Evolutionary conservation across 2,113 vertebrate species (phyloP).

Genomic region (Myxocyprinus asiaticus): DNA sequence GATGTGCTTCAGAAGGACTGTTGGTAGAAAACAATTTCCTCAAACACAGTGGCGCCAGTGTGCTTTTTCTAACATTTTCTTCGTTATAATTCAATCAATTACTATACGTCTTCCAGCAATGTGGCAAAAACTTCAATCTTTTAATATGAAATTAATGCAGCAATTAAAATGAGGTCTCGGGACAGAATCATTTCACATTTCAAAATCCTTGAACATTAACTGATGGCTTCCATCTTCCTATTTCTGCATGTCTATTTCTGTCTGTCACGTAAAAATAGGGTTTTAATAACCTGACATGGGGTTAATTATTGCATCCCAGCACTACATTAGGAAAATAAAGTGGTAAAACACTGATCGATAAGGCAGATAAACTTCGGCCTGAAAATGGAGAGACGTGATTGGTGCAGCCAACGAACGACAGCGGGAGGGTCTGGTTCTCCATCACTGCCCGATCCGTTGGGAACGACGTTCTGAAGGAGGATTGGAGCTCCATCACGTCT

Average conservation of each 20-base stretch:
- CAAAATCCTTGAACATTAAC: conserved; percentile 58
- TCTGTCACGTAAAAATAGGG: conserved; percentile 79
- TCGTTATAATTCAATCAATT: conserved; percentile 32
- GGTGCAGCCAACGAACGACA: conserved; percentile 49
- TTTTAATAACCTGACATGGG: conserved; percentile 74
- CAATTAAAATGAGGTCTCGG: conserved; percentile 15
- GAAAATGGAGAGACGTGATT: conserved; percentile 60
- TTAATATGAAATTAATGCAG: conserved; percentile 30
- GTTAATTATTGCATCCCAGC: conserved; percentile 73
- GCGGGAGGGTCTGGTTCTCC: conserved; percentile 63
- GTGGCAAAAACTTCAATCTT: conserved; percentile 16
- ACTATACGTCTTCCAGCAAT: conserved; percentile 13
- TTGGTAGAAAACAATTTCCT: background rate
- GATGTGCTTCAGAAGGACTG: too few relatives aligned
- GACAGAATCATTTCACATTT: conserved; percentile 33
- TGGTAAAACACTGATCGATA: conserved; percentile 74
- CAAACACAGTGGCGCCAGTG: conserved; percentile 5
- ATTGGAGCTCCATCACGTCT: conserved; percentile 37
- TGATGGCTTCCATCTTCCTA: conserved; percentile 66
- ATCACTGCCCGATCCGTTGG: conserved; percentile 66
- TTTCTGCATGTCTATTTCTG: conserved; percentile 76
- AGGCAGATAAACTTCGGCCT: conserved; percentile 66
- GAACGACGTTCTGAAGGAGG: conserved; percentile 26
- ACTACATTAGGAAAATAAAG: conserved; percentile 75
- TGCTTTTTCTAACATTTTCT: conserved; percentile 16